Evolutionary conservation across 2,113 vertebrate species (phyloP), one percentile per base, ranked within the genome.

Genomic region (Grallaria varia): DNA sequence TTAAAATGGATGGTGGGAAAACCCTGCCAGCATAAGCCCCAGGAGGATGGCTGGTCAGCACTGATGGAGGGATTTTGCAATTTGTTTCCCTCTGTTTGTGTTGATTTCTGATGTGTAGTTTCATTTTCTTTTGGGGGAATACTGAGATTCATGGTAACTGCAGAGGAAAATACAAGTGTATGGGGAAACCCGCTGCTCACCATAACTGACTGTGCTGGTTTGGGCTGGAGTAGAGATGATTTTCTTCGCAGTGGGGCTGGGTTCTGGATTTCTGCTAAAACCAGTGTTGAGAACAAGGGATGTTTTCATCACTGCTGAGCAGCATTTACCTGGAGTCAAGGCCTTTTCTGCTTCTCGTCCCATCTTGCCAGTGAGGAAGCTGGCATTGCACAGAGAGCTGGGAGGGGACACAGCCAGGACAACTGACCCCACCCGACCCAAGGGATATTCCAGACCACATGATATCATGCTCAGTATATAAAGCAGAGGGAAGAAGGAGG

Each of bases 361-460:
- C 1, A 1, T 42, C 58, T 15, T 3, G 1, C 22, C 33, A 58
- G 37, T 0, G 21, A 44, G 25, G 9, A 58, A 31, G 37, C 18
- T 58, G 68, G 17, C 31, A 25, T 17, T 42, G 75, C 42, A 42
- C 11, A 76, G 31, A 42, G 25, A 42, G 21, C 50, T 80, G 59
- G 50, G 47, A 73, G 58, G 9, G 50, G 50, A 44, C 42, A 50
- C 59, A 50, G 50, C 42, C 14, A 18, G 56, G 49, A 56, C 49
- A 69, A 19, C 28, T 39, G 47, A 44, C 2, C 50, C 42, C 50
- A 64, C 67, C 68, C 80, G 33, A 4, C 52, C 52, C 52, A 28
- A 59, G 33, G 37, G 37, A 81, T 74, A 33, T 44, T 74, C 37
- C 68, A 89, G 31, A 28, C 44, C 44, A 44, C 37, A 3, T 6